Base-by-base conservation (phyloP, 2,113 vertebrate genomes). In the Paradoxurus hermaphroditus region DNA sequence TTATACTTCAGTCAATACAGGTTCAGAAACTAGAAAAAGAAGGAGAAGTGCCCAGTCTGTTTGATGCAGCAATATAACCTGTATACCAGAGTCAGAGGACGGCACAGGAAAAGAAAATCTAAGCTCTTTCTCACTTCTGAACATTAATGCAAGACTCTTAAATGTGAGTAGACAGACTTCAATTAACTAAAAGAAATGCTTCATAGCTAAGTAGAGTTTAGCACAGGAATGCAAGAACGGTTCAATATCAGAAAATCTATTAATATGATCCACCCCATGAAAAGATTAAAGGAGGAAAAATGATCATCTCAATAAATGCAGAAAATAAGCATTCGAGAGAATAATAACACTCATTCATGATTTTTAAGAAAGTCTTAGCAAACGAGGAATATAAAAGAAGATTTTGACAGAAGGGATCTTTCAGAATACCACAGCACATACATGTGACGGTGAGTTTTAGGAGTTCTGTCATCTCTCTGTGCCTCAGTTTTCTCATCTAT, bases 311-410 rank as follows among this genome's bases (percentile, higher is more conserved):
- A 72, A 83, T 9, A 89, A n/a, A 82, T 73, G 41, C 16, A 63
- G 77, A 51, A 94, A 94, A 86, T 44, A 93, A 90, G 19, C 68
- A 95, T 84, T 95, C 6, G 11, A 75, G 41, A 51, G 87, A 94
- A 73, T 81, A 81, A 13, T 5, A 59, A 39, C 63, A 82, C 8
- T 44, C 34, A 34, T 41, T 86, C 18, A 41, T 51, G 41, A 77
- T 53, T 78, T 63, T 63, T 36, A 1, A 46, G 72, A 29, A 75
- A 85, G 39, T 89, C 44, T 75, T 53, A 67, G 70, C 39, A 84
- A 90, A 84, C 21, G 23, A 77, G 29, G 63, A 81, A 70, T 49
- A n/a, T 36, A 82, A 59, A 88, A 82, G 81, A 11, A 36, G 18
- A 51, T 81, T 73, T 63, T 51, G 51, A 89, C 89, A 53, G 82